These are phyloP conservation scores for Acomys russatus DNA, from an alignment of 2,797 vertebrate genomes.

Conservation along the genomic window DNA sequence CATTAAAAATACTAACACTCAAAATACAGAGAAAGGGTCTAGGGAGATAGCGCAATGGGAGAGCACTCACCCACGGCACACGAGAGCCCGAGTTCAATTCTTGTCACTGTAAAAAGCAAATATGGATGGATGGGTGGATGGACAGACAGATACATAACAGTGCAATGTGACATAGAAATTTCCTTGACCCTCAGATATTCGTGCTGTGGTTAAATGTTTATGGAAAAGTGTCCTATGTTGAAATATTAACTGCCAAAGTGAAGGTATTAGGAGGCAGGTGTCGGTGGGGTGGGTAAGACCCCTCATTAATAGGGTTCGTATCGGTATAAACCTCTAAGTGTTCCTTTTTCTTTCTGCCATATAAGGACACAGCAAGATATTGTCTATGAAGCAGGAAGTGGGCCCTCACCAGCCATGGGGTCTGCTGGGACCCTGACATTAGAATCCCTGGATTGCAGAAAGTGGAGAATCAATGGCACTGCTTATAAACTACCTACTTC, in stretches of 20 bases:
- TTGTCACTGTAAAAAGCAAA: background rate
- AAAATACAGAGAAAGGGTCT: background rate
- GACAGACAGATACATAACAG: background rate
- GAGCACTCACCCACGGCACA: background rate
- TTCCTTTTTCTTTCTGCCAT: background rate
- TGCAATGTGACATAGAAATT: constrained; percentile 23
- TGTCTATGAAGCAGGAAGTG: background rate
- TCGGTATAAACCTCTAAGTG: background rate
- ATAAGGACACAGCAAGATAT: background rate
- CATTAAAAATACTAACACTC: constrained; percentile 6
- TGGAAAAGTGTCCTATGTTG: background rate
- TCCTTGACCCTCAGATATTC: background rate
- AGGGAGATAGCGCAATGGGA: background rate
- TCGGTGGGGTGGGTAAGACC: background rate
- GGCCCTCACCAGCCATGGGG: background rate
- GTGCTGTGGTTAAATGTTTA: background rate
- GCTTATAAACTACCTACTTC: background rate
- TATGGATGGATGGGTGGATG: no score
- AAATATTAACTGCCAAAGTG: background rate
- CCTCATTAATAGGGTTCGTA: background rate
- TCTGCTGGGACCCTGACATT: background rate
- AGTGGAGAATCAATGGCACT: background rate
- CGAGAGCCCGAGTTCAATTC: background rate
- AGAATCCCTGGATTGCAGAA: background rate
- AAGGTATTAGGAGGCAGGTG: background rate